These are phyloP conservation scores for Sphaerophoria taeniata DNA, from an alignment of 2,888 invertebrate species.

Conservation along the genomic window DNA sequence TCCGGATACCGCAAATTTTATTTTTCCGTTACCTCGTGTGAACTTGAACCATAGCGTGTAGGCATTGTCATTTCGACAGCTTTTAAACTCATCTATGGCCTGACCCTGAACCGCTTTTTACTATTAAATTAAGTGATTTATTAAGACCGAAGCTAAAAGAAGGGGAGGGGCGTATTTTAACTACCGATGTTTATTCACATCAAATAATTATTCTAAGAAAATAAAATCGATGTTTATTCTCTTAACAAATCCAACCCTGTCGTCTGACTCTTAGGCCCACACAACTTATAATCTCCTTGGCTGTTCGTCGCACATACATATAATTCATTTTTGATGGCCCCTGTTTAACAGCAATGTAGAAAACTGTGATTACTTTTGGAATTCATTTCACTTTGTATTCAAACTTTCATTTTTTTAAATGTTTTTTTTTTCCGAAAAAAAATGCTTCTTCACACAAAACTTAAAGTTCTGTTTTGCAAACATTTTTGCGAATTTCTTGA, in stretches of 20 bases:
- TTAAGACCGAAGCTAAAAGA: too few species aligned
- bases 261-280: slow-evolving; percentile 1
- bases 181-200: too few species aligned
- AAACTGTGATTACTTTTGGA: slow-evolving; percentile 38
- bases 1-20: too few species aligned
- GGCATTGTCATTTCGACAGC: too few species aligned
- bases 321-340: slow-evolving; percentile 26
- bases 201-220: too few species aligned
- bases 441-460: background rate
- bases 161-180: too few species aligned
- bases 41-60: too few species aligned
- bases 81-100: too few species aligned
- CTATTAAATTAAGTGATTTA: too few species aligned
- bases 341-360: slow-evolving; percentile 9
- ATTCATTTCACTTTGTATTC: slow-evolving; percentile 30
- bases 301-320: background rate
- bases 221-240: too few species aligned
- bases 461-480: slow-evolving; percentile 28
- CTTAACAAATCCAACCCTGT: slow-evolving; percentile 1
- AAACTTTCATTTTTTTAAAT: background rate
- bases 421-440: background rate
- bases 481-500: slow-evolving; percentile 1
- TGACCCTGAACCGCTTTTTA: too few species aligned
- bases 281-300: background rate
- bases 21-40: too few species aligned